Evolutionary conservation across 2,888 invertebrate species (phyloP).

Genomic region (Oligia strigilis): DNA sequence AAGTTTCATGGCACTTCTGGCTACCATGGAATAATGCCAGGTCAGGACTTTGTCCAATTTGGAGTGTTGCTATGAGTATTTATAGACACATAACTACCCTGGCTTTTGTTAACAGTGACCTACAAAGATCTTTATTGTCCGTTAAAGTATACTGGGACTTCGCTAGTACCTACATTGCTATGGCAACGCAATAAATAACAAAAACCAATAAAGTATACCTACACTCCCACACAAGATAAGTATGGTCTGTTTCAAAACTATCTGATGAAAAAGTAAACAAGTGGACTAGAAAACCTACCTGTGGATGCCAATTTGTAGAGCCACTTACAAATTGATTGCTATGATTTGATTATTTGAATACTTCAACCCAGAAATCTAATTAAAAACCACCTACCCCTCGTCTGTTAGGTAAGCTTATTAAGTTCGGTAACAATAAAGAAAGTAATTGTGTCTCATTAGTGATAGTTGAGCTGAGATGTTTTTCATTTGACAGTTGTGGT

Average conservation of each 20-base stretch:
- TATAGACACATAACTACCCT: neutral
- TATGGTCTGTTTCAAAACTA: neutral
- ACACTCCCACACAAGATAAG: neutral
- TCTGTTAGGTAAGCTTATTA: no score
- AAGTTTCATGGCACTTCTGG: conserved; percentile 33
- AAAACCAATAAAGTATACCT: neutral
- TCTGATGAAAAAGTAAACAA: neutral
- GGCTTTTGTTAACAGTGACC: neutral
- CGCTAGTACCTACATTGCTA: neutral
- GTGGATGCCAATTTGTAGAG: neutral
- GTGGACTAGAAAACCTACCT: neutral
- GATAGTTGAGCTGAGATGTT: neutral
- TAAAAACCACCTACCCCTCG: neutral
- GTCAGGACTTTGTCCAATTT: conserved; percentile 12
- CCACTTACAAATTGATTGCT: neutral
- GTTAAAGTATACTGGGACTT: neutral
- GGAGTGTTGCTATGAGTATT: conserved; percentile 6
- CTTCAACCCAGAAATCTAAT: neutral
- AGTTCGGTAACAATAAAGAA: no score
- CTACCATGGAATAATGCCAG: conserved; percentile 33
- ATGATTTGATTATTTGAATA: neutral
- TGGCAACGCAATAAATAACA: neutral
- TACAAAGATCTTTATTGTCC: neutral
- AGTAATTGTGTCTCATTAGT: no score
- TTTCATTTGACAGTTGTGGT: neutral